phyloP scores from a whole-genome alignment of 2,888 invertebrate species.

The Subacronicta megacephala region DNA sequence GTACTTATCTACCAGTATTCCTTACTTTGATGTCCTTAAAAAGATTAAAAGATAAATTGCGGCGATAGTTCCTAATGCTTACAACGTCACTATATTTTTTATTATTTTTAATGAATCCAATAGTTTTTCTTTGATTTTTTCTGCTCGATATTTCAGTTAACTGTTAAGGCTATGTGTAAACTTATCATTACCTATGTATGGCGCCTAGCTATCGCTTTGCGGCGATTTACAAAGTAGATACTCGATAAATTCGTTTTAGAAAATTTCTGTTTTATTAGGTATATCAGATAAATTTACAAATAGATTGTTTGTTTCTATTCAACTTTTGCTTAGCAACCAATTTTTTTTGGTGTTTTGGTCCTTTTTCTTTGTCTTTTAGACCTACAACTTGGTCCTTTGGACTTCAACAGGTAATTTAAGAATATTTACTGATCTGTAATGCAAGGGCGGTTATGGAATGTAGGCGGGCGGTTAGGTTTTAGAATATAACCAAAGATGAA shows the following conservation, averaged over 20 bases:
- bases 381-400: no score
- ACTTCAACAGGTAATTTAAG: no score
- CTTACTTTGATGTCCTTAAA: conserved; percentile 2
- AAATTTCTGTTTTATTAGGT: conserved; percentile 5
- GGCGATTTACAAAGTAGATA: conserved; percentile 23
- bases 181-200: conserved; percentile 21
- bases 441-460: not conserved
- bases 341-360: no score
- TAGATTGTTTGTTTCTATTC: no score
- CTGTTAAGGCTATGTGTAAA: conserved; percentile 5
- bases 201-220: conserved; percentile 23
- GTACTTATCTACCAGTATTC: not conserved
- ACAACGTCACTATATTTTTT: not conserved
- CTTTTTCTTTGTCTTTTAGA: no score
- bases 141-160: conserved; percentile 2
- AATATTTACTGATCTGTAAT: no score
- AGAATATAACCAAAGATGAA: conserved; percentile 13
- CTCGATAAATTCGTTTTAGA: conserved; percentile 24
- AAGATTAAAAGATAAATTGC: conserved; percentile 6
- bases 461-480: no score
- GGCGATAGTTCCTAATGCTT: not conserved
- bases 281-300: no score
- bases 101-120: not conserved
- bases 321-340: no score
- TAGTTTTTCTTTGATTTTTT: conserved; percentile 13